Base-by-base conservation (phyloP, 2,797 vertebrate genomes). In the Lagodon rhomboides region DNA sequence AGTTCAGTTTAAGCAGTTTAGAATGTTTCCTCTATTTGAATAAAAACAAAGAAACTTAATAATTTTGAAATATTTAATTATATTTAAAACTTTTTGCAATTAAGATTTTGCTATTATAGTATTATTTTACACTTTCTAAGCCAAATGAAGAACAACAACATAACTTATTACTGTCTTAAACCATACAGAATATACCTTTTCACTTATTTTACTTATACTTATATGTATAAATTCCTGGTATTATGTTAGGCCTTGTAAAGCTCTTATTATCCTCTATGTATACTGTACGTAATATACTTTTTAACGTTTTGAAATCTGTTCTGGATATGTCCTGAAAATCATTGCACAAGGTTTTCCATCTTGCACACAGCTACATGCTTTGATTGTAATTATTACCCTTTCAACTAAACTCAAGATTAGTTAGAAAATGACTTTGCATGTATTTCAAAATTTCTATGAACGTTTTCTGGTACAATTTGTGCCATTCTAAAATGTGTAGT, bases 401-500 rank as follows among this genome's bases (percentile, higher is more conserved):
- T 12, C 2, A 64, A 11, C 27, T 34, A 67, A 15, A 22, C 12
- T 47, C 7, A 5, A 18, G 1, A 1, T 27, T 43, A 5, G 30
- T 60, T 47, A 22, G 15, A 23, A 22, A 71, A 27, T 27, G 0
- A 47, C 53, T 25, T 25, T 4, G 15, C 2, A 41, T 38, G 38
- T n/a, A 20, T 1, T 59, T 44, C 3, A 64, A 18, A 3, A 30
- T 46, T 30, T 59, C 27, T 46, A 23, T n/a, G 16, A 30, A 50
- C 17, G 5, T n/a, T 27, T 34, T n/a, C 12, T 41, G 0, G 30
- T 27, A 9, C 16, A 49, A 10, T 51, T 30, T 34, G n/a, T 55
- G 3, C 25, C 12, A 18, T 49, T 80, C 3, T 66, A 1, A 72
- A 68, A 51, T 55, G 18, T 65, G 20, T 23, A 23, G 43, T 90